A percentile compares a stretch with the other conserved stretches of the same genome.
Conservation (phyloP, 2,797 vertebrate genomes). For the Stomatorhinus walkeri region DNA sequence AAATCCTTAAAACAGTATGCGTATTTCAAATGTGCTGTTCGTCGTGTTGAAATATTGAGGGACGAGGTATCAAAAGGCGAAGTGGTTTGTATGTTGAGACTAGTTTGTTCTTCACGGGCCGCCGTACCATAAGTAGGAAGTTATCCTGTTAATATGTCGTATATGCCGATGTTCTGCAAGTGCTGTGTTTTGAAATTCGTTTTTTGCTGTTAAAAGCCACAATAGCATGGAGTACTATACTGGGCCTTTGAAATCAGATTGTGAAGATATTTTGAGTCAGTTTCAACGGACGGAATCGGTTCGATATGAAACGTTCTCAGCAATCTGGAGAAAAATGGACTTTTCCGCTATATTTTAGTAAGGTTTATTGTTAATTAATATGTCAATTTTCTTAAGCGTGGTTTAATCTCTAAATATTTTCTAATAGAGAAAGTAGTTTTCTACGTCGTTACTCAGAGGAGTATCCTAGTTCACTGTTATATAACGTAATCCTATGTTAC, state of each 20-base stretch:
- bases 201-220: background rate
- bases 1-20: background rate
- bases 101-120: conserved; percentile 14
- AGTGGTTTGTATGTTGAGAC: background rate
- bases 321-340: conserved; percentile 76
- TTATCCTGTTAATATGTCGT: background rate
- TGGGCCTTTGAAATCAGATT: conserved; percentile 62
- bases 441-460: background rate
- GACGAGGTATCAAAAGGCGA: background rate
- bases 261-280: conserved; percentile 67
- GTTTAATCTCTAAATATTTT: background rate
- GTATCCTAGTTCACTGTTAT: background rate
- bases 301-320: conserved; percentile 75
- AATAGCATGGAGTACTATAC: conserved; percentile 39
- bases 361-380: conserved; percentile 27
- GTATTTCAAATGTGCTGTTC: background rate
- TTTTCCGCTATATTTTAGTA: conserved; percentile 79
- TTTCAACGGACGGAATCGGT: conserved; percentile 73
- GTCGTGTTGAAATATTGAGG: background rate
- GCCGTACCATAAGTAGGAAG: conserved; percentile 20
- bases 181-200: background rate
- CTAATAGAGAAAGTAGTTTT: background rate
- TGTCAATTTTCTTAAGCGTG: background rate
- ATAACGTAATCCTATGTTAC: background rate
- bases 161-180: background rate